phyloP scores from a whole-genome alignment of 2,113 vertebrate species.

The Pomatostomus ruficeps region DNA sequence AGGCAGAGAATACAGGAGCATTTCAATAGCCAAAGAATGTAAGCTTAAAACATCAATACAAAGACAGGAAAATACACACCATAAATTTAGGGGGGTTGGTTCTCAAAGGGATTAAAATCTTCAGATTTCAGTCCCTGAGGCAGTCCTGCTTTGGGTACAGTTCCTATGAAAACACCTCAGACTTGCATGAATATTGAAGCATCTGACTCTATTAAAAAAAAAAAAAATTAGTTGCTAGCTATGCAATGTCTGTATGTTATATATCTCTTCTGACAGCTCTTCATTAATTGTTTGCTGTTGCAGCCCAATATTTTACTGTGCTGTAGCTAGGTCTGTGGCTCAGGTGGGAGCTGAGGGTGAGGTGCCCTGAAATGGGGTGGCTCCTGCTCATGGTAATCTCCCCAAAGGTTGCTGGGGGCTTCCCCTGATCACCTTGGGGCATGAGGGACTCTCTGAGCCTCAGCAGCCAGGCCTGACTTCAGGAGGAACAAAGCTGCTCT shows the following conservation, averaged over 20 bases:
- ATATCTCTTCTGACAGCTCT: not conserved
- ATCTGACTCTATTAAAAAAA: not conserved
- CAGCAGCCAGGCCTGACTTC: accelerated
- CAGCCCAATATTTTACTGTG: not conserved
- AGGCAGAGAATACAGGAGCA: not conserved
- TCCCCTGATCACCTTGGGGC: accelerated
- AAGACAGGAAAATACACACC: not conserved
- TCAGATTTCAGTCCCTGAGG: not conserved
- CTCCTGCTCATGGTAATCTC: not conserved
- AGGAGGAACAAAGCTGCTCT: not conserved
- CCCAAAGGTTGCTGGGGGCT: not conserved
- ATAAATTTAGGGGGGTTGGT: not conserved
- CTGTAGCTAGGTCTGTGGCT: not conserved
- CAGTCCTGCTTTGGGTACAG: not conserved
- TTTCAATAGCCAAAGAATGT: not conserved
- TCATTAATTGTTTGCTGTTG: not conserved
- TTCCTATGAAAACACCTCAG: not conserved
- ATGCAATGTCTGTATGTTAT: not conserved
- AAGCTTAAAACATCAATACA: not conserved
- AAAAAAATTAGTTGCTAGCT: not conserved
- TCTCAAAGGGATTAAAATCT: not conserved
- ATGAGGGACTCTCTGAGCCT: not conserved
- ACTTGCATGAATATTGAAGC: not conserved
- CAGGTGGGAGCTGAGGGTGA: not conserved
- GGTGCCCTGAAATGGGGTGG: accelerated